Conservation (phyloP, 2,797 vertebrate species). For the Pseudomugil gertrudae region DNA sequence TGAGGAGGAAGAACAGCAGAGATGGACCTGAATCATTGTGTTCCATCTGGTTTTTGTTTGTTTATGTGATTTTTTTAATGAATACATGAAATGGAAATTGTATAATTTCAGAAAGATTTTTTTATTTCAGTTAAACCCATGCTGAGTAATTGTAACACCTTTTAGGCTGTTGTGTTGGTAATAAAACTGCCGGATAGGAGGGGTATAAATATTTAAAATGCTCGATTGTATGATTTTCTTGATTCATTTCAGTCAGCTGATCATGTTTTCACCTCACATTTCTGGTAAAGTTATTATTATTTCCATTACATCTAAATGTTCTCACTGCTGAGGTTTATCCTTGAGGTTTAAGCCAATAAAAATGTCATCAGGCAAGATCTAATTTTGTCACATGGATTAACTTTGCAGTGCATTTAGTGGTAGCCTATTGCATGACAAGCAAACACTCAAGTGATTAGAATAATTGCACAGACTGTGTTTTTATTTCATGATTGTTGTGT, state of each 20-base stretch:
- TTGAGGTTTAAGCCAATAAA: not conserved
- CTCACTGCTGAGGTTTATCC: not conserved
- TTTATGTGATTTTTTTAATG: not conserved
- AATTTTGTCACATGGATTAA: not conserved
- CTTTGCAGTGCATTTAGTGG: not conserved
- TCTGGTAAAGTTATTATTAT: not conserved
- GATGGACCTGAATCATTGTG: not conserved
- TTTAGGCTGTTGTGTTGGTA: not conserved
- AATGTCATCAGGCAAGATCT: not conserved
- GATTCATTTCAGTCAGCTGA: not conserved
- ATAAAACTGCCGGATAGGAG: not conserved
- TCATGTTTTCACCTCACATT: not conserved
- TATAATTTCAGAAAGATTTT: not conserved
- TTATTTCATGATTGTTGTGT: not conserved
- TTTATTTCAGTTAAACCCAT: fast-evolving
- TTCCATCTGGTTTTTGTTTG: not conserved
- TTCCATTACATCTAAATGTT: not conserved
- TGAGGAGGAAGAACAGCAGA: not conserved
- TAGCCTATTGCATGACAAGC: not conserved
- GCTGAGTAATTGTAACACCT: not conserved
- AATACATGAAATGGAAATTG: not conserved
- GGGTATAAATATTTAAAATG: not conserved
- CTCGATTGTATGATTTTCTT: not conserved
- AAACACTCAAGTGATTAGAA: not conserved
- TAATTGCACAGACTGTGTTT: not conserved